Evolutionary conservation across 2,797 vertebrate genomes (phyloP), one percentile per base, ranked within the genome.

Genomic region (Anableps anableps): DNA sequence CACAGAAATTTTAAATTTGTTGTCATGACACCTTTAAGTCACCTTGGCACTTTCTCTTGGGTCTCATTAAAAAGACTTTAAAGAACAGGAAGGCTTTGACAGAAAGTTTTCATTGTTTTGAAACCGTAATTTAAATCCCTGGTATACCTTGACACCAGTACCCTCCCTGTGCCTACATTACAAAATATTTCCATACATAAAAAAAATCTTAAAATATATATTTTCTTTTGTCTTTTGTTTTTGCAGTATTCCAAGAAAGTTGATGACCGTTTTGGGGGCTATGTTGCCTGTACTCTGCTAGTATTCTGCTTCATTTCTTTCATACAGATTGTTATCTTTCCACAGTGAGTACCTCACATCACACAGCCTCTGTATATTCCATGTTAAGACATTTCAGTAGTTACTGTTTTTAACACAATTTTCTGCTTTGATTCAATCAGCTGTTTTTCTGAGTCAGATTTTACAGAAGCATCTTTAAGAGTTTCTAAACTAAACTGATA

Each of bases 281-380:
- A 98, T 0, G 97, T 99, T 34, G 97, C 97, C 91, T 99, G 98
- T 76, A 97, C 97, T 55, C 93, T 99, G 23, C 93, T 99, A 0
- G 98, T 98, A 74, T 99, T 98, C 94, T 98, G 97, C 91, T 99
- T 99, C 94, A 97, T 99, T 94, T 97, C 97, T 92, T 97, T 97
- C 92, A 97, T 98, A 91, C 98, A 99, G 95, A 96, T 99, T 55
- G 94, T 98, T 82, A 81, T 98, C 88, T 97, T 98, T 92, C 98
- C 98, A 86, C 96, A 96, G 98, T 99, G 91, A 98, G 97, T 96
- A 83, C 60, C 68, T 50, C 4, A 71, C 11, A 48, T 43, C 3
- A 75, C n/a, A 74, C 41, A 75, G 41, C 17, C 38, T 68, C 23
- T 45, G 50, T 34, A 45, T 26, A 16, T 38, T 51, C 23, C 6